Conservation (phyloP, 2,797 vertebrate species). For the Pipistrellus pipistrellus region DNA sequence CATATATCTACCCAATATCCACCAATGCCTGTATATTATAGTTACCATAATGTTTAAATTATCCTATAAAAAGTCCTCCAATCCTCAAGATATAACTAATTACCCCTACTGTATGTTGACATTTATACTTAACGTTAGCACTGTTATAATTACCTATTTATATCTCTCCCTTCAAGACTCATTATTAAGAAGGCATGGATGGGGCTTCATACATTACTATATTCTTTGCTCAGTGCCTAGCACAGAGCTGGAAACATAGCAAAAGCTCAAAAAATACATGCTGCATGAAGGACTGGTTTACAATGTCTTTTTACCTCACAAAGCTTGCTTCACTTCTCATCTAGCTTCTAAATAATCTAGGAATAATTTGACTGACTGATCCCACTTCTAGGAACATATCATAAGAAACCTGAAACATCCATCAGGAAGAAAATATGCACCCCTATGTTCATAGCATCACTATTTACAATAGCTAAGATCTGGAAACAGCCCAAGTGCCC, state of each 20-base stretch:
- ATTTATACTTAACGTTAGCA: not conserved
- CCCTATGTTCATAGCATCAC: too few relatives aligned
- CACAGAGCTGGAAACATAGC: not conserved
- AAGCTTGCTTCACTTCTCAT: slow-evolving; percentile 1
- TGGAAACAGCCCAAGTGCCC: too few relatives aligned
- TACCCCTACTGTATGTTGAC: not conserved
- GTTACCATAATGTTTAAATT: not conserved
- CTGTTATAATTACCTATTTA: not conserved
- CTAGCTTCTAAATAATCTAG: slow-evolving; percentile 33
- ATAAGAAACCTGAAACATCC: too few relatives aligned
- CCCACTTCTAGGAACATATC: too few relatives aligned
- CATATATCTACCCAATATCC: not conserved
- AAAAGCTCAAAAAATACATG: not conserved
- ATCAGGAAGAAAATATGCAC: too few relatives aligned
- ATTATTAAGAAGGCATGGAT: not conserved
- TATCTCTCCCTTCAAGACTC: not conserved
- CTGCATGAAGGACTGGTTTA: not conserved
- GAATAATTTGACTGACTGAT: too few relatives aligned
- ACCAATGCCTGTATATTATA: not conserved
- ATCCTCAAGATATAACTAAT: not conserved
- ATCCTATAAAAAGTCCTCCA: not conserved
- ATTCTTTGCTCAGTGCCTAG: not conserved
- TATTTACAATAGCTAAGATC: too few relatives aligned
- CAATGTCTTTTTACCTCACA: not conserved
- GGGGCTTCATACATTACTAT: not conserved